Evolutionary conservation across 2,797 vertebrate species (phyloP).

Genomic region (Heteromormyrus szaboi): DNA sequence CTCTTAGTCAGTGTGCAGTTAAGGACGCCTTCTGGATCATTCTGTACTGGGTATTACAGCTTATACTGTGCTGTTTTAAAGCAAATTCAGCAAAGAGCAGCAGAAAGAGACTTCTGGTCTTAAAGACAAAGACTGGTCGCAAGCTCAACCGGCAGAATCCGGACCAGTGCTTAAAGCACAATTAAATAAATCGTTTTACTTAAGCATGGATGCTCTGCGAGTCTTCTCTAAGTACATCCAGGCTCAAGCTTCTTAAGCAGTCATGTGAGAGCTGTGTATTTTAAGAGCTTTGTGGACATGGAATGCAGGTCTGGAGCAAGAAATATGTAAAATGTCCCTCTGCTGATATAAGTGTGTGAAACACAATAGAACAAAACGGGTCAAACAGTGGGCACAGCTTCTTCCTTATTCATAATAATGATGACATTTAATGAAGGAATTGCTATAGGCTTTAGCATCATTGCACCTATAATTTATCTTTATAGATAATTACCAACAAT

Average conservation of each 20-base stretch:
- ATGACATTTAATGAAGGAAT: not conserved
- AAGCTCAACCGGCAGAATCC: not conserved
- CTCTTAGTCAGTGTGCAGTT: not conserved
- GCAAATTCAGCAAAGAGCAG: not conserved
- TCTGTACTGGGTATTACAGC: not conserved
- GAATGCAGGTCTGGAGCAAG: not conserved
- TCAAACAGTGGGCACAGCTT: not conserved
- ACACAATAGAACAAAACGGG: not conserved
- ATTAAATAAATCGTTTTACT: not conserved
- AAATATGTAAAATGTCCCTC: not conserved
- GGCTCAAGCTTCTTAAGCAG: not conserved
- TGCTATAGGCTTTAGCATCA: not conserved
- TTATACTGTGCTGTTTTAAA: not conserved
- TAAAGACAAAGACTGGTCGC: not conserved
- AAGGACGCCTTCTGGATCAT: not conserved
- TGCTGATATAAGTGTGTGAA: not conserved
- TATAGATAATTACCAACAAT: not conserved
- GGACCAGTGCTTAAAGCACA: not conserved
- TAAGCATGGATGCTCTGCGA: not conserved
- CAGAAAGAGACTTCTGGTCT: not conserved
- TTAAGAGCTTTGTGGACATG: not conserved
- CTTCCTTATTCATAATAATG: not conserved
- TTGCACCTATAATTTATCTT: not conserved
- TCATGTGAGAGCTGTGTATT: not conserved
- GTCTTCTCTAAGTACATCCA: conserved; percentile 6